These are phyloP conservation scores for Apeltes quadracus DNA, from an alignment of 2,113 vertebrate species.

Conservation along the genomic window DNA sequence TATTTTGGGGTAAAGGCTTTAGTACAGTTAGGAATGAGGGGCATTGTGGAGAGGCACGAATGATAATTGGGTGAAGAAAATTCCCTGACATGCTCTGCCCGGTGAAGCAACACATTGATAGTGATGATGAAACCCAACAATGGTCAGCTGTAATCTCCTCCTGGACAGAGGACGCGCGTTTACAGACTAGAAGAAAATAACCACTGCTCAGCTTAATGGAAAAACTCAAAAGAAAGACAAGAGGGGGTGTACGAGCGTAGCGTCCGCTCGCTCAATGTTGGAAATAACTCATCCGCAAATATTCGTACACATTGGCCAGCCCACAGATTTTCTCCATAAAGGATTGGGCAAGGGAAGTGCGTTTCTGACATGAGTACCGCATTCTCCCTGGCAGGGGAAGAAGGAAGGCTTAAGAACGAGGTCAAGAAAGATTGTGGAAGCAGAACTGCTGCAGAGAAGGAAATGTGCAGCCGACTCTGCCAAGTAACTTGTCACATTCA, in stretches of 20 bases:
- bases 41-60: conserved; percentile 26
- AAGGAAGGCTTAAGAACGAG: conserved; percentile 17
- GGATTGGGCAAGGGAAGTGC: conserved; percentile 35
- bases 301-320: conserved; percentile 6
- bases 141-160: conserved; percentile 62
- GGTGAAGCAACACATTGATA: conserved; percentile 34
- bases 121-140: conserved; percentile 65
- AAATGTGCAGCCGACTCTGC: conserved; percentile 32
- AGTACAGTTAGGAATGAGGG: background rate
- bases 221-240: conserved; percentile 36
- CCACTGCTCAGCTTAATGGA: conserved; percentile 34
- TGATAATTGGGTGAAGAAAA: conserved; percentile 53
- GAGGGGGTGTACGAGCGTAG: conserved; percentile 8
- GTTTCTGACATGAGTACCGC: conserved; percentile 30
- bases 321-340: conserved; percentile 7
- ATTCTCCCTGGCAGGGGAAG: conserved; percentile 3
- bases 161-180: conserved; percentile 38
- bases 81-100: conserved; percentile 47
- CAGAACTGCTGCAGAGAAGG: conserved; percentile 26
- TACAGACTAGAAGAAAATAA: conserved; percentile 19
- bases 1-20: conserved; percentile 9
- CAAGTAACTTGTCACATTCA: conserved; percentile 28
- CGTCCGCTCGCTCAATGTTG: conserved; percentile 7
- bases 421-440: conserved; percentile 14
- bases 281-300: conserved; percentile 19